Evolutionary conservation across 2,888 invertebrate genomes (phyloP).

Genomic region (Malthinus seriepunctatus): DNA sequence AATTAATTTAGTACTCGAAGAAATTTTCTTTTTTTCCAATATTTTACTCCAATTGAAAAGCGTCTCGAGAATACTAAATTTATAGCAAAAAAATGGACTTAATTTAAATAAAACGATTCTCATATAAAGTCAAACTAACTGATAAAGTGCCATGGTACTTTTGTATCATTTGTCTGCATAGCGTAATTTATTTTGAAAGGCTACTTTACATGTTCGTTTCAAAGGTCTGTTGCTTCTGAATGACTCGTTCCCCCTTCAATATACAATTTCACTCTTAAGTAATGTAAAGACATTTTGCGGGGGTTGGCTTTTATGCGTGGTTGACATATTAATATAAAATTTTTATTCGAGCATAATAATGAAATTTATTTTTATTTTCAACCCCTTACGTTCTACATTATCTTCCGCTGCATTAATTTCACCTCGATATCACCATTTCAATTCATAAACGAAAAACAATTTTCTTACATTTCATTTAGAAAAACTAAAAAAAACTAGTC

Average conservation of each 20-base stretch:
- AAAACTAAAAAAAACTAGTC: too few relatives aligned
- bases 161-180: conserved; percentile 45
- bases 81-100: neutral
- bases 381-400: too few relatives aligned
- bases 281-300: conserved; percentile 26
- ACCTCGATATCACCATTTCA: too few relatives aligned
- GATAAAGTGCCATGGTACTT: conserved; percentile 23
- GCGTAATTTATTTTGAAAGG: conserved; percentile 49
- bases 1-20: conserved; percentile 34
- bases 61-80: neutral
- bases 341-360: too few relatives aligned
- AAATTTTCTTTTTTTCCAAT: conserved; percentile 15
- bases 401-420: too few relatives aligned
- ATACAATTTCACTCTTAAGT: conserved; percentile 40
- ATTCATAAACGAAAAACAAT: too few relatives aligned
- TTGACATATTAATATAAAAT: conserved; percentile 9
- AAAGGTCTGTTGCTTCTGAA: conserved; percentile 47
- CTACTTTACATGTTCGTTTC: conserved; percentile 51
- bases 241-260: conserved; percentile 45
- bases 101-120: conserved; percentile 5
- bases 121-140: conserved; percentile 12
- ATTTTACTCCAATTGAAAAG: too few relatives aligned
- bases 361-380: too few relatives aligned
- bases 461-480: too few relatives aligned
- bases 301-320: conserved; percentile 19